A percentile compares a stretch with the other conserved stretches of the same genome.
These are phyloP conservation scores for Oligia fasciuncula DNA, from an alignment of 2,888 invertebrate genomes.

Conservation along the genomic window DNA sequence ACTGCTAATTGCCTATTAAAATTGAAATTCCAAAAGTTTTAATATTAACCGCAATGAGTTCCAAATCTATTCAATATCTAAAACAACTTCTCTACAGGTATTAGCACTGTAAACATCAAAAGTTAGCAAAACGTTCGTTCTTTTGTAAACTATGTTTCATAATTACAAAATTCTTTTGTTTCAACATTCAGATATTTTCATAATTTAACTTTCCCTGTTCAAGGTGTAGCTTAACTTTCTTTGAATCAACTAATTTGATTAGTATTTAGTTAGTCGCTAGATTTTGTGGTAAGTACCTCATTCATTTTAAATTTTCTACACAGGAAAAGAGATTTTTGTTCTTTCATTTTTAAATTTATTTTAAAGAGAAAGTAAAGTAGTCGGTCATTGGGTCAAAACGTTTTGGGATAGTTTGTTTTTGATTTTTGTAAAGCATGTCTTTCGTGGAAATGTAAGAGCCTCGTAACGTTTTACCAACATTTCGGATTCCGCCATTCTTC, in stretches of 20 bases:
- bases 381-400: not conserved
- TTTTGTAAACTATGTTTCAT: conserved; percentile 39
- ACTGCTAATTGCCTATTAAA: conserved; percentile 17
- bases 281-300: not conserved
- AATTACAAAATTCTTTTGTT: conserved; percentile 37
- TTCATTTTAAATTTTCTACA: conserved; percentile 24
- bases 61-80: conserved; percentile 22
- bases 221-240: conserved; percentile 24
- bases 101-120: conserved; percentile 29
- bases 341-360: conserved; percentile 24
- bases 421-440: not conserved
- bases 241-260: conserved; percentile 37
- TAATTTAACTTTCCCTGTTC: conserved; percentile 31
- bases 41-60: conserved; percentile 5
- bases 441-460: not conserved
- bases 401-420: not conserved
- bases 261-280: conserved; percentile 25
- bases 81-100: conserved; percentile 17
- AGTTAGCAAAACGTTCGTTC: conserved; percentile 25
- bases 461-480: not conserved
- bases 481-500: not conserved
- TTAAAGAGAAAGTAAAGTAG: not conserved
- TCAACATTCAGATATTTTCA: conserved; percentile 19
- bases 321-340: not conserved
- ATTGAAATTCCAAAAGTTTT: conserved; percentile 16